A percentile compares a stretch with the other conserved stretches of the same genome.
Conservation (phyloP, 2,797 vertebrate species). For the Rallus crepitans region DNA sequence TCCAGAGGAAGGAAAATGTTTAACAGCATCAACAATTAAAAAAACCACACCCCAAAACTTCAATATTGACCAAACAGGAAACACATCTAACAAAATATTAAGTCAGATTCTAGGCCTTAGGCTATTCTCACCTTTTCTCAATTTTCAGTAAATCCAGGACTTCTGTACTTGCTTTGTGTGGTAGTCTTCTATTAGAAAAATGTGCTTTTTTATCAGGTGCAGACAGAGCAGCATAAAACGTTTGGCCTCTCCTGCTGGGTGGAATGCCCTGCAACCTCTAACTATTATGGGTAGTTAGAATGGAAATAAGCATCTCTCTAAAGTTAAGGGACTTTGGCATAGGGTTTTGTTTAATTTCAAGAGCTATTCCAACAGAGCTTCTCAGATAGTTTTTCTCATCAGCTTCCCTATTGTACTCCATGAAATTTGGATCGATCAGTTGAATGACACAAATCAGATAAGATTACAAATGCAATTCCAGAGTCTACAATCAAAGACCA, state of each 20-base stretch:
- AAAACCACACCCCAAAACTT: not conserved
- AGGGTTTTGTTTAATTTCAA: not conserved
- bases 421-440: not conserved
- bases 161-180: not conserved
- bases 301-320: not conserved
- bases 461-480: not conserved
- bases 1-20: not conserved
- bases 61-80: not conserved
- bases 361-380: not conserved
- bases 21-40: not conserved
- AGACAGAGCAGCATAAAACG: not conserved
- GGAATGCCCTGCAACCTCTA: not conserved
- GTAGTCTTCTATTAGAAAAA: not conserved
- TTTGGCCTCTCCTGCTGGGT: not conserved
- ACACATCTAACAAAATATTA: not conserved
- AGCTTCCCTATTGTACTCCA: not conserved
- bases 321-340: not conserved
- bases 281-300: not conserved
- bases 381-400: not conserved
- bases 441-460: not conserved
- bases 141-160: not conserved
- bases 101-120: not conserved
- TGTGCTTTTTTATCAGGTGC: not conserved
- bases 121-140: not conserved
- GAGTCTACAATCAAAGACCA: not conserved